These are phyloP conservation scores for Arbacia lixula DNA, from an alignment of 53 echinoderm and acorn worm genomes.

Conservation along the genomic window DNA sequence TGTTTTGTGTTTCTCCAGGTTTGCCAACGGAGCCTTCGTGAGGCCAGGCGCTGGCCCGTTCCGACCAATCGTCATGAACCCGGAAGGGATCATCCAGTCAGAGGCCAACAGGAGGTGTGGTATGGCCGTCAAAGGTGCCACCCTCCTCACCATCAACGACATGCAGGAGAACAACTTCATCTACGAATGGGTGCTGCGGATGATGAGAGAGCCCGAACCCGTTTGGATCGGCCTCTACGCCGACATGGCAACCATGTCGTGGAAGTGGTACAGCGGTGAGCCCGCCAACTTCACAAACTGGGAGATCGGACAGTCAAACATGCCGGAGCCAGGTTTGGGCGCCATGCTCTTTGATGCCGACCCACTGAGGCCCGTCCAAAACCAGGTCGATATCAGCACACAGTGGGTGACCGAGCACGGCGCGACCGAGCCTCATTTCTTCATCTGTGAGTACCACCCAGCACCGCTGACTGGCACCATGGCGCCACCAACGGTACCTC, in stretches of 20 bases:
- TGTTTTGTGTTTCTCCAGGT: conserved; percentile 3
- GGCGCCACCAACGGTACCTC: not conserved
- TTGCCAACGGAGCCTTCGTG: conserved; percentile 19
- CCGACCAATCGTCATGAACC: not conserved
- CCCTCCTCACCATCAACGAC: conserved; percentile 23
- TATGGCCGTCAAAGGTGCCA: not conserved
- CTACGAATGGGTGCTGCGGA: conserved; percentile 38
- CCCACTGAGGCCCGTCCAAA: not conserved
- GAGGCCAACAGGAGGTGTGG: conserved; percentile 15
- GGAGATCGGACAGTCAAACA: not conserved
- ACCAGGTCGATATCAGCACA: conserved; percentile 17
- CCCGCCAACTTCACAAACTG: conserved; percentile 19
- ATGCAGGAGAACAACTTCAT: conserved; percentile 24
- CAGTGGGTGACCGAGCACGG: conserved; percentile 43
- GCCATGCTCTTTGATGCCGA: conserved; percentile 49
- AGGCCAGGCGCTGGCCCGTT: not conserved
- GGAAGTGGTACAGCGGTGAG: conserved; percentile 51
- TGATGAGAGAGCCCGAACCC: not conserved
- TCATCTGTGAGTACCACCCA: conserved; percentile 35
- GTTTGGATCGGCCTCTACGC: conserved; percentile 43
- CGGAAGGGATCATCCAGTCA: conserved; percentile 3
- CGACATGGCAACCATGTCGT: not conserved
- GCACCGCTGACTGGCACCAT: not conserved
- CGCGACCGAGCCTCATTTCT: not conserved
- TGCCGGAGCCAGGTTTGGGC: conserved; percentile 28